These are phyloP conservation scores for Diachasmimorpha longicaudata DNA, from an alignment of 1,140 invertebrate species.

Conservation along the genomic window DNA sequence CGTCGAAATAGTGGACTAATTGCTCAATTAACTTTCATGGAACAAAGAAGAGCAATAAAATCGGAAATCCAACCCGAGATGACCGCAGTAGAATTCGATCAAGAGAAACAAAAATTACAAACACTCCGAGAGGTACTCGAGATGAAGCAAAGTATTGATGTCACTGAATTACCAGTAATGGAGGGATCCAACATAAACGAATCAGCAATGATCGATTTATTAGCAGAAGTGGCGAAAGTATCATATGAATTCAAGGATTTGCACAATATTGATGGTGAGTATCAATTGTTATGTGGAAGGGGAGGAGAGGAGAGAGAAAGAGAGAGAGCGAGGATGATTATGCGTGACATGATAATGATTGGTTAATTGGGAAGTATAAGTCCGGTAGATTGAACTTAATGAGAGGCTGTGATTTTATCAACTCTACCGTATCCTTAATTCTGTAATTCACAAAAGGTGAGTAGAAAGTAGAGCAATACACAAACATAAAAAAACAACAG, in stretches of 20 bases:
- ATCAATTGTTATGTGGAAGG: slow-evolving; percentile 29
- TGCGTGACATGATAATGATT: not conserved
- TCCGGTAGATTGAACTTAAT: too few species aligned
- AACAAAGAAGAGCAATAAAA: slow-evolving; percentile 53
- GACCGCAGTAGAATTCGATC: slow-evolving; percentile 46
- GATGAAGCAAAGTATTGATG: slow-evolving; percentile 61
- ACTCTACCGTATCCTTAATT: not conserved
- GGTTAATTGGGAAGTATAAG: too few species aligned
- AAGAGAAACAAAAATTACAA: slow-evolving; percentile 42
- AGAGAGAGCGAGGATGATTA: not conserved
- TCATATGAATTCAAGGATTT: slow-evolving; percentile 50
- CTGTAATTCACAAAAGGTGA: not conserved
- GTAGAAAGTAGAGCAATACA: not conserved
- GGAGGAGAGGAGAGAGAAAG: not conserved
- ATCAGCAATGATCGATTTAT: slow-evolving; percentile 50
- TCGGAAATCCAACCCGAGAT: slow-evolving; percentile 53
- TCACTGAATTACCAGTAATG: slow-evolving; percentile 61
- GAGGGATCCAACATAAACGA: slow-evolving; percentile 61
- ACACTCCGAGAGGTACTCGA: slow-evolving; percentile 51
- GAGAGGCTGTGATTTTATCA: too few species aligned
- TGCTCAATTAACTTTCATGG: slow-evolving; percentile 49
- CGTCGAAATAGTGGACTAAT: slow-evolving; percentile 53
- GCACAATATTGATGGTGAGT: slow-evolving; percentile 64
- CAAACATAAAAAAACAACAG: not conserved
- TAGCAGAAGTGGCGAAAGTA: slow-evolving; percentile 44